A percentile compares a stretch with the other conserved stretches of the same genome.
Evolutionary conservation across 35 echinoderm and acorn worm genomes (phyloP).

Genomic region (Holothuria glaberrima): DNA sequence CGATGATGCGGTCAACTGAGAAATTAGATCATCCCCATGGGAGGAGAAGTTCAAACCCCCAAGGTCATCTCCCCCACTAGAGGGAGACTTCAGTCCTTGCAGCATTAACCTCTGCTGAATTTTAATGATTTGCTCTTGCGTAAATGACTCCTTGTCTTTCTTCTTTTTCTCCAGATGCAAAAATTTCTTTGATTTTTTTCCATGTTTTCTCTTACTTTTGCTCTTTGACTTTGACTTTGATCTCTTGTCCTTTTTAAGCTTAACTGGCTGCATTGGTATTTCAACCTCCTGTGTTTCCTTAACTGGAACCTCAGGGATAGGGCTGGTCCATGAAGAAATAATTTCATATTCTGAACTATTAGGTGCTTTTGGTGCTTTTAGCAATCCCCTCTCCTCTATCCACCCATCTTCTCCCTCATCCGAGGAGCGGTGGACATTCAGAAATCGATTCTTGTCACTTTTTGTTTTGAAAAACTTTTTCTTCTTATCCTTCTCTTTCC

Average conservation of each 20-base stretch:
- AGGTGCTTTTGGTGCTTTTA: neutral
- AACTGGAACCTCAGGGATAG: neutral
- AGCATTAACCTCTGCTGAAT: slow-evolving; percentile 57
- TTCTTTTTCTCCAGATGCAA: slow-evolving; percentile 45
- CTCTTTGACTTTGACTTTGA: slow-evolving; percentile 27
- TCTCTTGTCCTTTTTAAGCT: slow-evolving; percentile 42
- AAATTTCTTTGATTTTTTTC: neutral
- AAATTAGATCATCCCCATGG: slow-evolving; percentile 70
- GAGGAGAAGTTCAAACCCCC: slow-evolving; percentile 62
- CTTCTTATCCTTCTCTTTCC: slow-evolving; percentile 62
- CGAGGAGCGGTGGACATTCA: slow-evolving; percentile 39
- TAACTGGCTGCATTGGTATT: slow-evolving; percentile 6
- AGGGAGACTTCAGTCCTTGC: slow-evolving; percentile 50
- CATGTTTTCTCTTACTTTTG: slow-evolving; percentile 3
- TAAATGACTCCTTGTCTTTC: slow-evolving; percentile 60
- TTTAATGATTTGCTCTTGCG: slow-evolving; percentile 53
- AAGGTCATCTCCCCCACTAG: slow-evolving; percentile 40
- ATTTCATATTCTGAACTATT: slow-evolving; percentile 33
- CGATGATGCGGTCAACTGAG: slow-evolving; percentile 54
- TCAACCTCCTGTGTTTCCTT: neutral
- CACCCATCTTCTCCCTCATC: slow-evolving; percentile 52
- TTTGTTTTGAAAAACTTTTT: slow-evolving; percentile 58
- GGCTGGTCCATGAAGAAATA: neutral
- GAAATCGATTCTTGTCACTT: slow-evolving; percentile 55
- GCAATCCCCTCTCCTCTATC: slow-evolving; percentile 14